These are phyloP conservation scores for Carduelis carduelis DNA, from an alignment of 2,797 vertebrate genomes.

Conservation along the genomic window DNA sequence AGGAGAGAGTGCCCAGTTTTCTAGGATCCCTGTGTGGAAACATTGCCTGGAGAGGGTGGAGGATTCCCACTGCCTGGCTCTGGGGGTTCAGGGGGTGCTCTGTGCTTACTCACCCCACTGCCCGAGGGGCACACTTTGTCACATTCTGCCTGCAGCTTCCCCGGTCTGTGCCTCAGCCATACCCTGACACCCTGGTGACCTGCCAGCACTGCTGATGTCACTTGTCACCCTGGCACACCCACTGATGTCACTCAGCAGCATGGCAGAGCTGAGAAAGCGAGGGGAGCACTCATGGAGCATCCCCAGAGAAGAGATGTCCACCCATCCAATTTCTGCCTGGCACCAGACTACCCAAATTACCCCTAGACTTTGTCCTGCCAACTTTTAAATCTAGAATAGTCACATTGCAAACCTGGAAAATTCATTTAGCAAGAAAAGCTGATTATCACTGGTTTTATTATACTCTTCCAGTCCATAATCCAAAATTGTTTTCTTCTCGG, in stretches of 20 bases:
- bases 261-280: rapidly evolving
- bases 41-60: rapidly evolving
- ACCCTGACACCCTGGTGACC: rapidly evolving
- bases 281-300: rapidly evolving
- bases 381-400: not conserved
- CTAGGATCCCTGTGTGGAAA: not conserved
- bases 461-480: not conserved
- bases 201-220: rapidly evolving
- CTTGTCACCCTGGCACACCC: rapidly evolving
- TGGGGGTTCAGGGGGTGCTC: rapidly evolving
- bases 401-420: not conserved
- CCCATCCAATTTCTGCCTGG: rapidly evolving
- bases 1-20: not conserved
- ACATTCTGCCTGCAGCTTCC: rapidly evolving
- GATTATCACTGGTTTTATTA: not conserved
- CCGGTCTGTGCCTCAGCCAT: rapidly evolving
- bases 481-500: not conserved
- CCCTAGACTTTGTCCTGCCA: not conserved
- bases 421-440: not conserved
- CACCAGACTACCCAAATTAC: not conserved
- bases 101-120: rapidly evolving
- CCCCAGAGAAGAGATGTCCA: not conserved
- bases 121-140: rapidly evolving
- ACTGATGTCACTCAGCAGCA: rapidly evolving
- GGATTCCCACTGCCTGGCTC: rapidly evolving